Evolutionary conservation across 2,888 invertebrate genomes (phyloP).

Genomic region (Proisotoma minuta): DNA sequence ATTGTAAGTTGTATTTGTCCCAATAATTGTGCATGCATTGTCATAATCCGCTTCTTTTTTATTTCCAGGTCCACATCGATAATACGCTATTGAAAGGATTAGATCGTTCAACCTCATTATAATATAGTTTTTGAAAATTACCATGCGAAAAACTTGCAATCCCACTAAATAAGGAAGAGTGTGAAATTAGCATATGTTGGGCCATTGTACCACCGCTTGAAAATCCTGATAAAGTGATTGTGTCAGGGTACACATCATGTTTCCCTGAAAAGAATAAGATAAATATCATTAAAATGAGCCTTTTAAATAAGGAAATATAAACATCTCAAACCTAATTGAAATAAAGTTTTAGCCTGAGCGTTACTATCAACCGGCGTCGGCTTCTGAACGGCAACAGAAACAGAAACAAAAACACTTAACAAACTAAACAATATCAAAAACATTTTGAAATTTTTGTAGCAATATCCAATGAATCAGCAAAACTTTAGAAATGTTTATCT

Average conservation of each 20-base stretch:
- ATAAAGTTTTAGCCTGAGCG: too few relatives aligned
- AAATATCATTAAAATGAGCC: not conserved
- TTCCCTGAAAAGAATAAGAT: conserved; percentile 15
- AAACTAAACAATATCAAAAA: too few relatives aligned
- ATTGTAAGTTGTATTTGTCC: conserved; percentile 26
- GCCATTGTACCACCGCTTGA: conserved; percentile 45
- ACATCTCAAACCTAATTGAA: conserved; percentile 10
- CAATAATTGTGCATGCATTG: conserved; percentile 38
- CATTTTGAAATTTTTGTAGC: too few relatives aligned
- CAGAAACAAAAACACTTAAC: too few relatives aligned
- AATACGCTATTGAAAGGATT: conserved; percentile 35
- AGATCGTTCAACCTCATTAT: not conserved
- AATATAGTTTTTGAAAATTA: conserved; percentile 10
- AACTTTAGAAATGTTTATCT: too few relatives aligned
- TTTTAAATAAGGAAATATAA: not conserved
- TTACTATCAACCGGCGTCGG: too few relatives aligned
- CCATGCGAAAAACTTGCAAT: conserved; percentile 46
- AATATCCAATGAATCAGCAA: too few relatives aligned
- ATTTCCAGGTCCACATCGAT: conserved; percentile 42
- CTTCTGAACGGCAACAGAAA: too few relatives aligned
- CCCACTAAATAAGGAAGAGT: conserved; percentile 43
- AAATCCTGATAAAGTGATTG: conserved; percentile 43
- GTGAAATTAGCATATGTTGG: conserved; percentile 43
- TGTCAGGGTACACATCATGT: conserved; percentile 28
- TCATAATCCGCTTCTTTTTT: conserved; percentile 40